A percentile compares a stretch with the other conserved stretches of the same genome.
These are phyloP conservation scores for Dendroctonus ponderosae DNA, from an alignment of 1,140 invertebrate genomes.

Conservation along the genomic window DNA sequence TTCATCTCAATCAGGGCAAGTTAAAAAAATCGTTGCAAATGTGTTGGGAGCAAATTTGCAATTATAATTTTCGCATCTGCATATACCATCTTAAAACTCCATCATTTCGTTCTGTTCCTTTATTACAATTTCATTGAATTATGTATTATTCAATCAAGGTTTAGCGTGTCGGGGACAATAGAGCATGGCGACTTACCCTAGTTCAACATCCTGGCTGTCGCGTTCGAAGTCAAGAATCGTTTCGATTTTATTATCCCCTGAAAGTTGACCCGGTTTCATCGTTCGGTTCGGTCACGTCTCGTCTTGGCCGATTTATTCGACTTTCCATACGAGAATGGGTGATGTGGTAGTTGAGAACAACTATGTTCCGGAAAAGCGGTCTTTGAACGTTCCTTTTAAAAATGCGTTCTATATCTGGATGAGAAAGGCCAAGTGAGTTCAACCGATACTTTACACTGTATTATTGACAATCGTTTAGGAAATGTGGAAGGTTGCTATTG, in stretches of 20 bases:
- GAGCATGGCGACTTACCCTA: neutral
- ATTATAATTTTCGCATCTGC: no score
- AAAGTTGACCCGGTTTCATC: neutral
- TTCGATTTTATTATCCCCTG: slow-evolving; percentile 3
- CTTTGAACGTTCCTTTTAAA: slow-evolving; percentile 30
- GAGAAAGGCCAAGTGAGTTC: slow-evolving; percentile 37
- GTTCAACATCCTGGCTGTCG: neutral
- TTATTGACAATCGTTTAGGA: no score
- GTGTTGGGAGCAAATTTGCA: no score
- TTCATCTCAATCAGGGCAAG: no score
- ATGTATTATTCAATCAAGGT: slow-evolving; percentile 33
- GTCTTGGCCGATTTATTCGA: neutral
- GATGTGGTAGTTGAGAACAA: slow-evolving; percentile 19
- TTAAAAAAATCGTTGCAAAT: no score
- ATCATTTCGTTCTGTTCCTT: no score
- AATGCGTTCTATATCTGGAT: slow-evolving; percentile 40
- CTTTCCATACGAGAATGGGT: slow-evolving; percentile 4
- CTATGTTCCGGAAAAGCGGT: slow-evolving; percentile 21
- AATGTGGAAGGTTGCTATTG: no score
- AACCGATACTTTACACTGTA: no score
- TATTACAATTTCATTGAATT: neutral
- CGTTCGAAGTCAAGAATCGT: neutral
- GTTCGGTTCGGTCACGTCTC: neutral
- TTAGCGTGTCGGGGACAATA: slow-evolving; percentile 3
- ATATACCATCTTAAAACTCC: no score